Conservation (phyloP, 2,113 vertebrate species). For the Halichoerus grypus region DNA sequence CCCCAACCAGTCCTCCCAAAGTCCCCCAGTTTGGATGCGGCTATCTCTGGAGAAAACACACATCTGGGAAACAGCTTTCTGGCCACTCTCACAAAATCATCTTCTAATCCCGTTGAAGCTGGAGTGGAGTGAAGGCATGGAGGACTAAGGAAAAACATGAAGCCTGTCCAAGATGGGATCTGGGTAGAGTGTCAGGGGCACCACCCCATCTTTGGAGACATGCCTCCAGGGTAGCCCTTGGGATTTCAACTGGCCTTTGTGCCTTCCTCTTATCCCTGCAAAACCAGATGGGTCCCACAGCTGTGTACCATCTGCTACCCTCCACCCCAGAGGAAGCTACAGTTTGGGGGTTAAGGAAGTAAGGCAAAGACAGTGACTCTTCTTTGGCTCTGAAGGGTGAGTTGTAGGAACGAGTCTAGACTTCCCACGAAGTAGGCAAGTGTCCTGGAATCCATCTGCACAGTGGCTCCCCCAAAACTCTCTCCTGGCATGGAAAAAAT, state of each 20-base stretch:
- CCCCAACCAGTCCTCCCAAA: background rate
- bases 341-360: slow-evolving; percentile 53
- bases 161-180: slow-evolving; percentile 39
- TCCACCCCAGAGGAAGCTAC: slow-evolving; percentile 30
- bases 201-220: slow-evolving; percentile 61
- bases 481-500: background rate
- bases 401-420: slow-evolving; percentile 36
- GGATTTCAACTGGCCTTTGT: slow-evolving; percentile 36
- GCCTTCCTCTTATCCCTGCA: slow-evolving; percentile 28
- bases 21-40: background rate
- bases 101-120: slow-evolving; percentile 34
- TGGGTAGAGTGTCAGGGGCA: slow-evolving; percentile 27
- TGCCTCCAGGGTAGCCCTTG: slow-evolving; percentile 24
- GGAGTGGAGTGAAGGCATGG: background rate
- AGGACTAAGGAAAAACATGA: background rate
- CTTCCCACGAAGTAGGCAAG: slow-evolving; percentile 56
- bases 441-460: background rate
- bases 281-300: slow-evolving; percentile 63
- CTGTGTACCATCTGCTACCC: slow-evolving; percentile 73
- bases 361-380: background rate
- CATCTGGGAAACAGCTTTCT: slow-evolving; percentile 79
- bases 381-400: slow-evolving; percentile 1
- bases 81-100: slow-evolving; percentile 32
- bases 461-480: background rate
- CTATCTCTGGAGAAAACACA: slow-evolving; percentile 38